These are phyloP conservation scores for Corvus moneduloides DNA, from an alignment of 2,113 vertebrate genomes.

Conservation along the genomic window DNA sequence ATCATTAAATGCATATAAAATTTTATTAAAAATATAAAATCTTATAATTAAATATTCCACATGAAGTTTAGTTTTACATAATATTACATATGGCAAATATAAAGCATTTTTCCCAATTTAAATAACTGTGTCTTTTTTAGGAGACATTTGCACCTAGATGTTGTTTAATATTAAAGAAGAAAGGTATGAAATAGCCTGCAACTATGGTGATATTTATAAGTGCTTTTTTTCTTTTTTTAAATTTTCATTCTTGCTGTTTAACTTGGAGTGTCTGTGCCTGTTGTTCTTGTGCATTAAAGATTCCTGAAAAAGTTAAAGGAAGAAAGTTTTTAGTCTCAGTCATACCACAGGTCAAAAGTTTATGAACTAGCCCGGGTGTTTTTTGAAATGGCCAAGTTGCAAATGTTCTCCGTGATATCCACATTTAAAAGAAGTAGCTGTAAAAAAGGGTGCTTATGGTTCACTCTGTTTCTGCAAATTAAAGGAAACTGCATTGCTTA, in stretches of 20 bases:
- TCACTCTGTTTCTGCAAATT: not conserved
- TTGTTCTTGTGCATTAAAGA: not conserved
- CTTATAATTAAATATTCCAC: not conserved
- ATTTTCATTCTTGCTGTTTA: not conserved
- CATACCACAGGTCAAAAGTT: not conserved
- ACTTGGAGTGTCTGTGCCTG: not conserved
- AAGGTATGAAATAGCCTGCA: not conserved
- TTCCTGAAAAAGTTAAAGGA: not conserved
- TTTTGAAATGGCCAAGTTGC: not conserved
- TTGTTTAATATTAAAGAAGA: not conserved
- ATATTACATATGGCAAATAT: not conserved
- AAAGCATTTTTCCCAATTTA: not conserved
- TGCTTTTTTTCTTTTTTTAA: rapidly evolving
- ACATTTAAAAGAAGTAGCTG: not conserved
- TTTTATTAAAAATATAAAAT: not conserved
- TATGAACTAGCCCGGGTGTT: not conserved
- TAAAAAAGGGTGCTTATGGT: not conserved
- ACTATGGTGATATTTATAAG: not conserved
- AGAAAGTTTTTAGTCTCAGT: not conserved
- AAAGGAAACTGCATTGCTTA: not conserved
- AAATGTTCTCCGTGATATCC: not conserved
- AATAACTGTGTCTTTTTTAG: not conserved
- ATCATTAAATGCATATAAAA: not conserved
- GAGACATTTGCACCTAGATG: not conserved
- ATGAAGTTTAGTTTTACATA: not conserved